Conservation (phyloP, 2,797 vertebrate genomes). For the Sciaenops ocellatus region DNA sequence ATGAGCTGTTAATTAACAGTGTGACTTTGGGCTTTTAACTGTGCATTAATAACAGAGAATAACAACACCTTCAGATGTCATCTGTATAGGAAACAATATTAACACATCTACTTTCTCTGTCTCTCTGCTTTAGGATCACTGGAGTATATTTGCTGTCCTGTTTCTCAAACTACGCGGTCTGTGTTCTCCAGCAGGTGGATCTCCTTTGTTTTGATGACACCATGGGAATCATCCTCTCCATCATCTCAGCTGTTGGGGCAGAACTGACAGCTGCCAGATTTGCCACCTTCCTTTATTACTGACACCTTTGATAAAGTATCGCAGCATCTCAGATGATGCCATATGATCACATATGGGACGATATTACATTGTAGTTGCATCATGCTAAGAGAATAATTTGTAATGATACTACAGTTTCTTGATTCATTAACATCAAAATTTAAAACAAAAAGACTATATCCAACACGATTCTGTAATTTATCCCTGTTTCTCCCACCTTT, state of each 20-base stretch:
- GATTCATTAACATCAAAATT: slow-evolving; percentile 10
- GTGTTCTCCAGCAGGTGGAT: slow-evolving; percentile 63
- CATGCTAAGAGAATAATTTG: slow-evolving; percentile 1
- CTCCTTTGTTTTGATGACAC: slow-evolving; percentile 55
- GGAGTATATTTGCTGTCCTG: slow-evolving; percentile 61
- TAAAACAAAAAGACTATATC: slow-evolving; percentile 1
- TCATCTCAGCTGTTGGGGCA: slow-evolving; percentile 63
- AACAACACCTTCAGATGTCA: background rate
- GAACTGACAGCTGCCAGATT: slow-evolving; percentile 57
- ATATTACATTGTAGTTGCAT: slow-evolving; percentile 11
- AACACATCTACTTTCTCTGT: background rate
- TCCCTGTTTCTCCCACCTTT: slow-evolving; percentile 32
- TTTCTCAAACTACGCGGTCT: slow-evolving; percentile 57
- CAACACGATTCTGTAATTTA: background rate
- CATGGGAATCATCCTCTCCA: slow-evolving; percentile 60
- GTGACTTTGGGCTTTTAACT: background rate
- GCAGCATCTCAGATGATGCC: background rate
- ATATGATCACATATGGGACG: slow-evolving; percentile 12
- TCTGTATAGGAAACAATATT: background rate
- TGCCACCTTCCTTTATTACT: slow-evolving; percentile 50
- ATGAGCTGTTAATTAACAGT: background rate
- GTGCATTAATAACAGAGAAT: background rate
- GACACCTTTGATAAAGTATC: slow-evolving; percentile 42
- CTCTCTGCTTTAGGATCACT: slow-evolving; percentile 47
- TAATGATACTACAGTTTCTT: slow-evolving; percentile 3